phyloP scores from a whole-genome alignment of 2,888 invertebrate species.

The Ennomos fuscantarius region DNA sequence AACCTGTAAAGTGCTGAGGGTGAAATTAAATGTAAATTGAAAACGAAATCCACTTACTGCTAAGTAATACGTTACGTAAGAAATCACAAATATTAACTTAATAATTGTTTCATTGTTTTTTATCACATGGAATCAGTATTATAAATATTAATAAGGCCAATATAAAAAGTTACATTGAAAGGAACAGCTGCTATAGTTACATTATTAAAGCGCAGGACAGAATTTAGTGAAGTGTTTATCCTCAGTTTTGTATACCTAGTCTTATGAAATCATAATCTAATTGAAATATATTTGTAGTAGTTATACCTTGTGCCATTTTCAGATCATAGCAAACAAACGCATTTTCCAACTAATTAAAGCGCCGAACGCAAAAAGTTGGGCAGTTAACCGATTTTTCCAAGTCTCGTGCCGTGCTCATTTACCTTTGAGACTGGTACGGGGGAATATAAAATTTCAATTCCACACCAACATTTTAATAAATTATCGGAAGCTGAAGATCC shows the following conservation, averaged over 20 bases:
- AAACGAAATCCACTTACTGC: too few species aligned
- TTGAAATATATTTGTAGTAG: conserved; percentile 4
- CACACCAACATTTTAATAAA: conserved; percentile 69
- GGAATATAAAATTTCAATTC: conserved; percentile 76
- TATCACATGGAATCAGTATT: too few species aligned
- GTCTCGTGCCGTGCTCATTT: conserved; percentile 40
- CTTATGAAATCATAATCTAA: conserved; percentile 7
- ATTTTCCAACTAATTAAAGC: conserved; percentile 60
- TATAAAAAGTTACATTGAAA: too few species aligned
- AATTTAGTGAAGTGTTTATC: too few species aligned
- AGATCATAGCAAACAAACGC: conserved; percentile 39
- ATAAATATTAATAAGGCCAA: too few species aligned
- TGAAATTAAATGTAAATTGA: too few species aligned
- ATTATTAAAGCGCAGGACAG: too few species aligned
- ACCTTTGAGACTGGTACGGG: conserved; percentile 52
- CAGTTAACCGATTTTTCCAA: conserved; percentile 56
- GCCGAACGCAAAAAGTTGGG: conserved; percentile 49
- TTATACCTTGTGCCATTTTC: conserved; percentile 4
- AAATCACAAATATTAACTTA: too few species aligned
- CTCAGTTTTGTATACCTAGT: background rate
- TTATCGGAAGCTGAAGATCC: conserved; percentile 53
- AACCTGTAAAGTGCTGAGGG: conserved; percentile 9
- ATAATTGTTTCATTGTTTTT: too few species aligned
- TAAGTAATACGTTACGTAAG: too few species aligned
- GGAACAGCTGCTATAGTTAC: too few species aligned